Evolutionary conservation across 2,888 invertebrate species (phyloP), one percentile per base, ranked within the genome.

Genomic region (Coelopa pilipes): DNA sequence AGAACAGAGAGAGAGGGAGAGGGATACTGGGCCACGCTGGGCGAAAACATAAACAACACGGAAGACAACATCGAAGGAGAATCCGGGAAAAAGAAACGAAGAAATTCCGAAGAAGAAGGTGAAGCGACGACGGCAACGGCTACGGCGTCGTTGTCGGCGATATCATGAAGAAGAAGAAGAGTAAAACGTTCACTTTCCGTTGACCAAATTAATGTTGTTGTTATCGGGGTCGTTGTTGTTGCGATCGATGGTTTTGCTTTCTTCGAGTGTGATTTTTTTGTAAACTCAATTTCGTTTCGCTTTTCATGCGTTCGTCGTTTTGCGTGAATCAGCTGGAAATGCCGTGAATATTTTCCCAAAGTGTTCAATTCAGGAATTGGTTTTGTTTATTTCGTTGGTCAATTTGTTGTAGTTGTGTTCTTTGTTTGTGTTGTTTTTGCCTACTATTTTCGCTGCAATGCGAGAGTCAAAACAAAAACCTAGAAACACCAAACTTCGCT

Each of bases 171-270:
- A 74, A 70, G 59, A 69, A 73, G 60, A 70, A 70, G 70, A 73
- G 57, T 65, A 67, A 67, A 76, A 74, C 60, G 76, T 77, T 77
- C 77, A 77, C 77, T 77, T 77, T 77, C 77, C 72, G 75, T 74
- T 72, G 74, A 75, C 49, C 63, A 45, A 53, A 75, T 72, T 46
- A 24, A 73, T 15, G 17, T 21, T 66, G 12, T 59, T 59, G 12
- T 12, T 12, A 59, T 19, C 10, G 11, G 1, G 19, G 9, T 59
- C 12, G 21, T 21, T 59, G 57, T 21, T 59, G 21, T 9, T 12
- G 21, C 34, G 34, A 34, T 34, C 34, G 34, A 34, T 7, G 2
- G 34, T 34, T 34, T 34, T 34, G 7, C 34, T 34, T 34, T 34
- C 34, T 34, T 7, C 7, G 34, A 34, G 34, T 34, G 34, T 34